Evolutionary conservation across 2,888 invertebrate genomes (phyloP), one percentile per base, ranked within the genome.

Genomic region (Theretra japonica): DNA sequence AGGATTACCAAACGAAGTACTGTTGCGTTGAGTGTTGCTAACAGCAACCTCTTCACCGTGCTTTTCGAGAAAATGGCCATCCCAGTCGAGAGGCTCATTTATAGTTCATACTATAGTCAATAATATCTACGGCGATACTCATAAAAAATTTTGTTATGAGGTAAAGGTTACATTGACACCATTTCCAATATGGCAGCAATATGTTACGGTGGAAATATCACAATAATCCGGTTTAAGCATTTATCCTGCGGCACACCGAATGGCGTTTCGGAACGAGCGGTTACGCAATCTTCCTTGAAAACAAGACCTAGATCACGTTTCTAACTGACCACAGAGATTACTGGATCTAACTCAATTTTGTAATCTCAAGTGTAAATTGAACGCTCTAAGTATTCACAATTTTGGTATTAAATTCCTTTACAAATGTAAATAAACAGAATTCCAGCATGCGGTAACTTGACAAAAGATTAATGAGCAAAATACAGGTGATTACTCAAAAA

Each of bases 261-360:
- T n/a, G 53, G 53, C 65, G 48, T 65, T 60, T 65, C 65, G 48
- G 65, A 65, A 65, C 65, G 23, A 65, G 65, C 65, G 21, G 23
- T 65, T 65, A 48, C 65, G 65, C 41, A 48, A 65, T 65, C 65
- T 65, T 48, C 48, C 65, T 48, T 65, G 21, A 60, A 60, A 30
- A 41, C 48, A 41, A 65, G 48, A 65, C 15, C 65, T 65, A 65
- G 65, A 65, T 65, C 65, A 65, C 65, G 65, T 65, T 65, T 23
- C 41, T 21, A 41, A 65, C 17, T 48, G 65, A 48, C 65, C 65
- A 41, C 65, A 48, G 23, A 65, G 48, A 48, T 48, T 48, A 33
- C 48, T 65, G 21, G 11, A 60, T 60, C 50, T 28, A 41, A 48
- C 11, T 65, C 15, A 48, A 48, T 65, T 48, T 65, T 65, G 65